phyloP scores from a whole-genome alignment of 2,888 invertebrate genomes.

The Microctonus hyperodae region DNA sequence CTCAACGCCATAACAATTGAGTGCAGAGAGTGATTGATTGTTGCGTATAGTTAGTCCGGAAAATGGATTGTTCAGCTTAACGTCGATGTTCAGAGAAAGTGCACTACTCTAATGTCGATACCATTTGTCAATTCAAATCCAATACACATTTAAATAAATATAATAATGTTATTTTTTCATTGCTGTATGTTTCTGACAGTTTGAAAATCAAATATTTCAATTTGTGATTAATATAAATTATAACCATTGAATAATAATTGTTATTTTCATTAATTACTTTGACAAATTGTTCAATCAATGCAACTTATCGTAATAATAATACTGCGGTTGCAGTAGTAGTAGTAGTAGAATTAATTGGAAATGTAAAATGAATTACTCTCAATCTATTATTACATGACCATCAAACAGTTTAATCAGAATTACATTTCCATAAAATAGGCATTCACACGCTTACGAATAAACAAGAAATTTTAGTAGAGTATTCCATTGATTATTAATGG shows the following conservation, averaged over 20 bases:
- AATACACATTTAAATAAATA: not conserved
- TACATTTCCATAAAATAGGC: conserved; percentile 7
- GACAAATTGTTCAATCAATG: not conserved
- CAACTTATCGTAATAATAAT: too few relatives aligned
- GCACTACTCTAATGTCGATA: not conserved
- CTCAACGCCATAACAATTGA: not conserved
- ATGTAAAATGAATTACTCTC: not conserved
- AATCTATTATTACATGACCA: not conserved
- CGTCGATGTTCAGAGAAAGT: not conserved
- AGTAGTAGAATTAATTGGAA: not conserved
- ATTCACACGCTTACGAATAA: not conserved
- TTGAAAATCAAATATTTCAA: not conserved
- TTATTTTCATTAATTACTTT: not conserved
- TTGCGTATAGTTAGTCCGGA: not conserved
- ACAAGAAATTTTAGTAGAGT: conserved; percentile 10
- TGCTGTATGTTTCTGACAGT: not conserved
- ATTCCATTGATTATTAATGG: not conserved
- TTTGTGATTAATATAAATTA: not conserved
- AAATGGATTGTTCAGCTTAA: not conserved
- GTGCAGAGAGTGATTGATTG: conserved; percentile 1
- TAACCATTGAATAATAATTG: not conserved
- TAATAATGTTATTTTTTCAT: not conserved
- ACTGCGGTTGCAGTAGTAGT: too few relatives aligned
- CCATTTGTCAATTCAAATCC: not conserved
- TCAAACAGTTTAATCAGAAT: not conserved